Conservation (phyloP, 2,113 vertebrate species). For the Halcyon malimbica region DNA sequence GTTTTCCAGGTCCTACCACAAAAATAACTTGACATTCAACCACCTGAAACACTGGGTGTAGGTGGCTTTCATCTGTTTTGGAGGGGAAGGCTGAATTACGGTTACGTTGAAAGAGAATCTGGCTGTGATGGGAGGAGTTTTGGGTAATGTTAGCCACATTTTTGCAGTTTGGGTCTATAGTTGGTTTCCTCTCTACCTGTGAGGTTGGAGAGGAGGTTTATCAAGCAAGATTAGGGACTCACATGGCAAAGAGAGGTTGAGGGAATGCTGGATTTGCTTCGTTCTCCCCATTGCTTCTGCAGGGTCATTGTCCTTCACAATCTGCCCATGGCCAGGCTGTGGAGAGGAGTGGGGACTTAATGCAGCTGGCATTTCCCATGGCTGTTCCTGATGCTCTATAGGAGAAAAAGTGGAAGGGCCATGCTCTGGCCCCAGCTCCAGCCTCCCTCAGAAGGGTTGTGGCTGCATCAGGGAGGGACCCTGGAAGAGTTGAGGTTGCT, state of each 20-base stretch:
- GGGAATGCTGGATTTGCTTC: background rate
- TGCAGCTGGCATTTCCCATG: background rate
- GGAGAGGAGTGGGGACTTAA: background rate
- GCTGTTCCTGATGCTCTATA: background rate
- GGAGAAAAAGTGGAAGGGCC: background rate
- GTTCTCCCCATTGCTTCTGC: background rate
- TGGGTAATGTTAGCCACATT: background rate
- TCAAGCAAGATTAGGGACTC: background rate
- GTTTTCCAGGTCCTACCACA: background rate
- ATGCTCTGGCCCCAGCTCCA: background rate
- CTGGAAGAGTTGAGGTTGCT: background rate
- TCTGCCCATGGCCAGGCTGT: background rate
- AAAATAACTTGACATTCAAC: background rate
- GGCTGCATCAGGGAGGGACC: background rate
- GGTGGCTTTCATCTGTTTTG: background rate
- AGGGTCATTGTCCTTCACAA: rapidly evolving
- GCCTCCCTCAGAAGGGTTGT: background rate
- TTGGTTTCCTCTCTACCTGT: background rate
- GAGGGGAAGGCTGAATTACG: background rate
- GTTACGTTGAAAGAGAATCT: background rate
- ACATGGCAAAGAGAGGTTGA: background rate
- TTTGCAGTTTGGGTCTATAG: background rate
- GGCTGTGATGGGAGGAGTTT: background rate
- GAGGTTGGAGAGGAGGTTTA: background rate
- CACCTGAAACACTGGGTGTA: background rate